Conservation (phyloP, 1,140 invertebrate genomes). For the Drosophila quadrilineata region DNA sequence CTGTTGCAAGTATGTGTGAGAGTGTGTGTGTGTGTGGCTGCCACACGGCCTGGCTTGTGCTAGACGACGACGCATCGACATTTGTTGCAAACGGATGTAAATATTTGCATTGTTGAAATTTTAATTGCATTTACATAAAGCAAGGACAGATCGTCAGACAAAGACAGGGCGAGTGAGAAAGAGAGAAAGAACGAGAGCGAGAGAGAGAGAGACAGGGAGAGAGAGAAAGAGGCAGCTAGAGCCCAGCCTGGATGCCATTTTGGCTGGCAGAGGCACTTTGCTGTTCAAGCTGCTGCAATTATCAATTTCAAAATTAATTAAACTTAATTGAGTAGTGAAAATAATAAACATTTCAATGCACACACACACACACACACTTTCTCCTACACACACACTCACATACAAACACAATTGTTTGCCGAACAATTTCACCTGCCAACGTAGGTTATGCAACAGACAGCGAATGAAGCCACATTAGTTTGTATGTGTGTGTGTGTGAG, state of each 20-base stretch:
- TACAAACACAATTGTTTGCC: conserved; percentile 32
- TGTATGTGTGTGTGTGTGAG: not conserved
- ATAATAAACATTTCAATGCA: conserved; percentile 69
- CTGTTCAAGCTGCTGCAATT: conserved; percentile 44
- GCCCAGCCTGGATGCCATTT: conserved; percentile 42
- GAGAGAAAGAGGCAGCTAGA: not conserved
- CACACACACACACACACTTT: not conserved
- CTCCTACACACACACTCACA: not conserved
- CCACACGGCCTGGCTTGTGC: conserved; percentile 17
- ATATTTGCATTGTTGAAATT: conserved; percentile 81
- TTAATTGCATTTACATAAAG: conserved; percentile 81
- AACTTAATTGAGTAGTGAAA: conserved; percentile 78
- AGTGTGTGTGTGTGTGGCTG: too few species aligned
- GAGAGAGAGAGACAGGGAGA: not conserved
- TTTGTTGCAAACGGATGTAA: conserved; percentile 80
- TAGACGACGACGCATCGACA: conserved; percentile 39
- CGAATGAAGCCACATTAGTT: too few species aligned
- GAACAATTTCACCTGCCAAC: not conserved
- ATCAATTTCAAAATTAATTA: conserved; percentile 80
- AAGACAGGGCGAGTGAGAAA: not conserved
- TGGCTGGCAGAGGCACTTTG: conserved; percentile 51
- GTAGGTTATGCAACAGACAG: conserved; percentile 44
- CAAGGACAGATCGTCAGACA: conserved; percentile 32
- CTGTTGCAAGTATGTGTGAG: conserved; percentile 14
- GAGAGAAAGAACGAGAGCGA: too few species aligned